Percentiles rank a stretch among this genome's conserved stretches.
phyloP scores from a whole-genome alignment of 2,888 invertebrate genomes.

The Parnassius smintheus region DNA sequence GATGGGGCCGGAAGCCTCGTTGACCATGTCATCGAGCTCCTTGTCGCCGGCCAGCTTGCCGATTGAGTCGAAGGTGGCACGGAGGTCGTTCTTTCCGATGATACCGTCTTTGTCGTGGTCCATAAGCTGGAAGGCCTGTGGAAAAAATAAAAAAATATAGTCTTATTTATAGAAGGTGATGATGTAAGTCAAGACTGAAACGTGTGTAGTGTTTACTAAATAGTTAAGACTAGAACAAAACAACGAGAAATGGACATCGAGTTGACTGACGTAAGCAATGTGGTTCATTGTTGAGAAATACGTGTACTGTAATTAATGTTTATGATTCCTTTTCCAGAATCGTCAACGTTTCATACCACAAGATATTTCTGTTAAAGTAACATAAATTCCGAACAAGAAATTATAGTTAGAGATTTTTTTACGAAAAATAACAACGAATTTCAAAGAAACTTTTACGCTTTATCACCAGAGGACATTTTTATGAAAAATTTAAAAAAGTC shows the following conservation, averaged over 20 bases:
- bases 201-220: slow-evolving; percentile 52
- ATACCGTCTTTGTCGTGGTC: slow-evolving; percentile 97
- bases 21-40: slow-evolving; percentile 94
- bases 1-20: slow-evolving; percentile 94
- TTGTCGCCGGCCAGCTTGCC: slow-evolving; percentile 94
- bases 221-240: slow-evolving; percentile 29
- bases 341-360: no score
- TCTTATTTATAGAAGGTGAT: slow-evolving; percentile 1
- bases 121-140: slow-evolving; percentile 95
- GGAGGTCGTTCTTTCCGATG: slow-evolving; percentile 93
- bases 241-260: background rate
- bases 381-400: no score
- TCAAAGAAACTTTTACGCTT: no score
- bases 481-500: no score
- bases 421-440: no score
- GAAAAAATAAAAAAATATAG: slow-evolving; percentile 25
- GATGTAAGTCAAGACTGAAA: slow-evolving; percentile 16
- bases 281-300: slow-evolving; percentile 26
- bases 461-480: no score
- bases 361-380: no score
- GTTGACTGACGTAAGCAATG: slow-evolving; percentile 1
- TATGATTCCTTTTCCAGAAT: no score
- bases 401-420: no score
- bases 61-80: slow-evolving; percentile 94
- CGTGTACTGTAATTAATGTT: slow-evolving; percentile 17